These are phyloP conservation scores for Muraenolepis orangiensis DNA, from an alignment of 2,797 vertebrate genomes.

Conservation along the genomic window DNA sequence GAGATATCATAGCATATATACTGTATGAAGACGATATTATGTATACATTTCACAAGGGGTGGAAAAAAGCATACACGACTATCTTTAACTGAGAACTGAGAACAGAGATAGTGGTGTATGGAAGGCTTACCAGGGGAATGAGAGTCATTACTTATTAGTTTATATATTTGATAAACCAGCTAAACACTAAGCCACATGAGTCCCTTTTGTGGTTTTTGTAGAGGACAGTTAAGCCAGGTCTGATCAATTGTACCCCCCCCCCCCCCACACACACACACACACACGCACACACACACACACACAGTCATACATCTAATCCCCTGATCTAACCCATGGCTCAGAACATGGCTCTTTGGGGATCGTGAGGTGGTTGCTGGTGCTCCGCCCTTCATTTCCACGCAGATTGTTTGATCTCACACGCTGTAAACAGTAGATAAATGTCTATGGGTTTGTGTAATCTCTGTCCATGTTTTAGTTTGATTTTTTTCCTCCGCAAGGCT, in stretches of 20 bases:
- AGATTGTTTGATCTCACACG: not conserved
- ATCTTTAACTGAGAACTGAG: not conserved
- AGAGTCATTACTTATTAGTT: not conserved
- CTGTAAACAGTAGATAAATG: not conserved
- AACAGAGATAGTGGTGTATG: too few species aligned
- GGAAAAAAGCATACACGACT: not conserved
- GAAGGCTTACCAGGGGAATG: not conserved
- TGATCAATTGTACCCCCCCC: not conserved
- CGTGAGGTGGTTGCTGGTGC: not conserved
- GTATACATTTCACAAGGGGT: not conserved
- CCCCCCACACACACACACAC: too few species aligned
- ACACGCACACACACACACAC: too few species aligned
- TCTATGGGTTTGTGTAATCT: not conserved
- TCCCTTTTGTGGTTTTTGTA: not conserved
- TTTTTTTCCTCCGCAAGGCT: not conserved
- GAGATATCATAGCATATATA: not conserved
- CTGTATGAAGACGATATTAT: too few species aligned
- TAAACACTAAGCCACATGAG: not conserved
- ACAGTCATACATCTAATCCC: not conserved
- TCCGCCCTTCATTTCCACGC: not conserved
- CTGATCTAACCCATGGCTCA: not conserved
- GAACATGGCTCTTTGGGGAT: not conserved
- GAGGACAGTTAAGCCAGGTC: not conserved
- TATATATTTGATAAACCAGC: not conserved
- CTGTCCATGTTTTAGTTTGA: too few species aligned